These are phyloP conservation scores for Holothuria leucospilota DNA, from an alignment of 53 echinoderm and acorn worm genomes.

Conservation along the genomic window DNA sequence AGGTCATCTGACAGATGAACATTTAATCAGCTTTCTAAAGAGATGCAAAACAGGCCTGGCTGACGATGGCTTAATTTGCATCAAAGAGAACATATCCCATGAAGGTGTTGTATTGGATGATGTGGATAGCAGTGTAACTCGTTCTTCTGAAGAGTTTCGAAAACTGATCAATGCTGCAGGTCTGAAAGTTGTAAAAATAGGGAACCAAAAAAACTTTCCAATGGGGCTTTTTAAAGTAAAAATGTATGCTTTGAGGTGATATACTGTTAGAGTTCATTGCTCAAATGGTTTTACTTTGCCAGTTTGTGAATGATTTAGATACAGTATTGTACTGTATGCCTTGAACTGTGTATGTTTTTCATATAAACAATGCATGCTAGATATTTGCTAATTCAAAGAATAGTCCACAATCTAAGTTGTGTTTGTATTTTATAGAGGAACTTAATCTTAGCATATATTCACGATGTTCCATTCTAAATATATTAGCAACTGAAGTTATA, in stretches of 20 bases:
- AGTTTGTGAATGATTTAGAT: too few relatives aligned
- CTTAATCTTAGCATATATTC: too few relatives aligned
- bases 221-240: conserved; percentile 75
- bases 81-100: conserved; percentile 92
- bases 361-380: too few relatives aligned
- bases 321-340: too few relatives aligned
- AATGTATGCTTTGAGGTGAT: conserved; percentile 91
- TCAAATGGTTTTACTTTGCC: too few relatives aligned
- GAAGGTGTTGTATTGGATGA: conserved; percentile 82
- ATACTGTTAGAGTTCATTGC: too few relatives aligned
- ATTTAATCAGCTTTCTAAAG: conserved; percentile 80
- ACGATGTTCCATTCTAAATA: too few relatives aligned
- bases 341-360: too few relatives aligned
- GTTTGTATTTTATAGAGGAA: too few relatives aligned
- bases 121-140: conserved; percentile 92
- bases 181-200: conserved; percentile 70
- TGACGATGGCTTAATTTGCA: conserved; percentile 78
- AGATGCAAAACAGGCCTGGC: conserved; percentile 75
- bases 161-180: conserved; percentile 74
- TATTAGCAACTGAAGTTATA: too few relatives aligned
- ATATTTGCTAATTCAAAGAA: too few relatives aligned
- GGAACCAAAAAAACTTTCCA: conserved; percentile 80
- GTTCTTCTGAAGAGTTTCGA: conserved; percentile 67
- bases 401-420: too few relatives aligned
- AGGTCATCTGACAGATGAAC: conserved; percentile 89